A percentile compares a stretch with the other conserved stretches of the same genome.
Evolutionary conservation across 1,140 invertebrate species (phyloP).

Genomic region (Drosophila seguyi): DNA sequence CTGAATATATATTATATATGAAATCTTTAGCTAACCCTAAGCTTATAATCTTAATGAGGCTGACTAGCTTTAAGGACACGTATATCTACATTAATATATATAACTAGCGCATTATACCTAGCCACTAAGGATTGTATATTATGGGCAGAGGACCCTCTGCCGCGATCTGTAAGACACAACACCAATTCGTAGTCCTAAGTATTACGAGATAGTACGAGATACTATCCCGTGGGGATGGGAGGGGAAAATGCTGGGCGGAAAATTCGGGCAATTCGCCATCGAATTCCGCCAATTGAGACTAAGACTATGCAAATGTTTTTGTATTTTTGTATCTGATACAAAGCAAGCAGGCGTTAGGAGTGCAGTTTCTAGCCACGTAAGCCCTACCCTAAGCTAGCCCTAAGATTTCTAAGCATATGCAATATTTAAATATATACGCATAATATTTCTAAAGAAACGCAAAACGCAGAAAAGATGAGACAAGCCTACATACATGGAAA

Average conservation of each 20-base stretch:
- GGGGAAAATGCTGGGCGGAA: constrained; percentile 16
- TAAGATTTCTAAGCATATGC: constrained; percentile 56
- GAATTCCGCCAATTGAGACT: constrained; percentile 69
- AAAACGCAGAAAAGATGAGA: constrained; percentile 50
- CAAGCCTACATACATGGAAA: constrained; percentile 78
- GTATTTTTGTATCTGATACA: constrained; percentile 82
- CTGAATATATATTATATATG: constrained; percentile 37
- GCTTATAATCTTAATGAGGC: constrained; percentile 18
- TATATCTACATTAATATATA: constrained; percentile 6
- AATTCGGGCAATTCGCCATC: constrained; percentile 15
- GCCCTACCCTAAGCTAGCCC: constrained; percentile 45
- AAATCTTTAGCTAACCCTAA: constrained; percentile 22
- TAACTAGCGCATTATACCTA: constrained; percentile 30
- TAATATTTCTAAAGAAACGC: constrained; percentile 68
- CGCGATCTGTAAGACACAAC: constrained; percentile 71
- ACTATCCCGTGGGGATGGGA: background rate
- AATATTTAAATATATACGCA: constrained; percentile 55
- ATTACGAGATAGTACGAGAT: constrained; percentile 58
- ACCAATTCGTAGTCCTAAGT: constrained; percentile 78
- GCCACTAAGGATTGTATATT: constrained; percentile 45
- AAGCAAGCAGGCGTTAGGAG: constrained; percentile 59
- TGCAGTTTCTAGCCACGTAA: constrained; percentile 47
- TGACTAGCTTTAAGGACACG: constrained; percentile 11
- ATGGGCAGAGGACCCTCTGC: constrained; percentile 11
- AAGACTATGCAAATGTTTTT: constrained; percentile 77